Percentiles rank a stretch among this genome's conserved stretches.
Evolutionary conservation across 2,797 vertebrate genomes (phyloP).

Genomic region (Phrynocephalus forsythii): DNA sequence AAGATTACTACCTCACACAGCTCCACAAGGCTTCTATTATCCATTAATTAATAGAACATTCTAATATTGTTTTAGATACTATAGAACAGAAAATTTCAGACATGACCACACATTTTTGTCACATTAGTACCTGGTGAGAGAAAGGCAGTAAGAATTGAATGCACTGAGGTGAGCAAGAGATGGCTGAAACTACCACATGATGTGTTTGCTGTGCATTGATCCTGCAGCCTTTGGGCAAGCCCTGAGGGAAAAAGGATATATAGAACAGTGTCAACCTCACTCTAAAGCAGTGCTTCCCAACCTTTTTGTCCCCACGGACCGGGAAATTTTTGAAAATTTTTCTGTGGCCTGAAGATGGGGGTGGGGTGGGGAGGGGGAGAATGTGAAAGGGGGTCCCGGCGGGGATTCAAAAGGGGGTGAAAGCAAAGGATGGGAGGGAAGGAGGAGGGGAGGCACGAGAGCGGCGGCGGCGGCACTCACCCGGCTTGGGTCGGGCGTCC

Average conservation of each 20-base stretch:
- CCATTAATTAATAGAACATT: constrained; percentile 39
- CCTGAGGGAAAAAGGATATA: constrained; percentile 5
- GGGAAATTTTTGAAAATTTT: too few relatives aligned
- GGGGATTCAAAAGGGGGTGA: too few relatives aligned
- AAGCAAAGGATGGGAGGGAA: too few relatives aligned
- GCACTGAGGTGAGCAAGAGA: constrained; percentile 21
- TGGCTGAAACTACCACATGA: not conserved
- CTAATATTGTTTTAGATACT: constrained; percentile 45
- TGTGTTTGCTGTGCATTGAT: not conserved
- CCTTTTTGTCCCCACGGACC: too few relatives aligned
- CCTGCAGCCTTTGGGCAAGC: constrained; percentile 33
- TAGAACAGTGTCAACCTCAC: not conserved
- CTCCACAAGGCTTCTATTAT: constrained; percentile 30
- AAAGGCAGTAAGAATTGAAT: constrained; percentile 43
- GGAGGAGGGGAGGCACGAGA: too few relatives aligned
- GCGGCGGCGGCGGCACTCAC: too few relatives aligned
- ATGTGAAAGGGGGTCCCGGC: too few relatives aligned
- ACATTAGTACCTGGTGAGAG: constrained; percentile 40
- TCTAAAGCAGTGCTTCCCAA: too few relatives aligned
- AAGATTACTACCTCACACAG: constrained; percentile 50
- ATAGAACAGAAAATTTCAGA: constrained; percentile 35
- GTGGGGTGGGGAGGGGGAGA: too few relatives aligned
- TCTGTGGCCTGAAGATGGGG: too few relatives aligned
- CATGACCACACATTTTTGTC: constrained; percentile 46
- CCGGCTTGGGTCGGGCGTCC: too few relatives aligned